phyloP scores from a whole-genome alignment of 2,113 vertebrate genomes.

The Aldabrachelys gigantea region DNA sequence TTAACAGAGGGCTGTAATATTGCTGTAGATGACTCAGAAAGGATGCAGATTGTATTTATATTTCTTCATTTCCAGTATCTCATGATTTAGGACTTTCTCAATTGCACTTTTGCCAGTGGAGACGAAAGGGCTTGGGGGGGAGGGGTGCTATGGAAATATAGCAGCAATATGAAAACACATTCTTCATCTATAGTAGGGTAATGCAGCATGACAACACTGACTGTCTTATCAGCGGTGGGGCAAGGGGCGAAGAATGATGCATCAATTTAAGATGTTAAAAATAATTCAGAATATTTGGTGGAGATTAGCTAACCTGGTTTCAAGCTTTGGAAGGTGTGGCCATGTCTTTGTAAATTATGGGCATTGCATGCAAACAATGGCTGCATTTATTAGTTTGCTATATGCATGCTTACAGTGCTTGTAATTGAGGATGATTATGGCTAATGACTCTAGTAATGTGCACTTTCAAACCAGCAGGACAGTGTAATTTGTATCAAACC shows the following conservation, averaged over 20 bases:
- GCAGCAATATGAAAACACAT: not conserved
- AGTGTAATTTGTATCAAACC: constrained; percentile 87
- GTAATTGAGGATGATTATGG: constrained; percentile 87
- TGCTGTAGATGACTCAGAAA: not conserved
- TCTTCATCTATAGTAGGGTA: constrained; percentile 8
- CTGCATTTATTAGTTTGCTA: constrained; percentile 68
- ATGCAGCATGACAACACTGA: not conserved
- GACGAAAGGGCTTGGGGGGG: not conserved
- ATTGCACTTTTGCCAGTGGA: not conserved
- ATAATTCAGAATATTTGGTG: constrained; percentile 36
- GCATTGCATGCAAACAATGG: constrained; percentile 63
- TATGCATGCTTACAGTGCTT: constrained; percentile 71
- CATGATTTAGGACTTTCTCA: not conserved
- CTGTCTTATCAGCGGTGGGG: not conserved
- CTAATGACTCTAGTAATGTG: constrained; percentile 89
- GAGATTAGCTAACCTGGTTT: not conserved
- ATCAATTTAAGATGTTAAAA: constrained; percentile 45
- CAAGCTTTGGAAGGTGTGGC: constrained; percentile 20
- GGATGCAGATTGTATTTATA: not conserved
- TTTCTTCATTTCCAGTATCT: not conserved
- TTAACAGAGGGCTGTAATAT: not conserved
- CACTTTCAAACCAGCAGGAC: constrained; percentile 86
- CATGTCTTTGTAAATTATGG: constrained; percentile 60
- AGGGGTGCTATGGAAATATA: not conserved
- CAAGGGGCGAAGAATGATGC: not conserved